Base-by-base conservation (phyloP, 2,113 vertebrate genomes). In the Rousettus leschenaultii region DNA sequence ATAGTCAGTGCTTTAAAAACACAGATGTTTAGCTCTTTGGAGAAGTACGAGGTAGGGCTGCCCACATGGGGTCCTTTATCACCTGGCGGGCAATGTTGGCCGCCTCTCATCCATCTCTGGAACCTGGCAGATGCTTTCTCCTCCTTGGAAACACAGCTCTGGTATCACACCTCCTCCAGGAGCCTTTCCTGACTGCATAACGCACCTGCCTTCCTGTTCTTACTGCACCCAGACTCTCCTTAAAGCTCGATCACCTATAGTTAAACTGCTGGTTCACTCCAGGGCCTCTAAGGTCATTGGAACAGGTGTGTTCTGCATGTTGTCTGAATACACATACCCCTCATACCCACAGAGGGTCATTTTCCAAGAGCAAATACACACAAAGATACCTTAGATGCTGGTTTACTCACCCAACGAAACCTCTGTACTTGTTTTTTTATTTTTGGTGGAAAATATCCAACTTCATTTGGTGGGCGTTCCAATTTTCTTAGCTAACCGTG, bases 361-460 rank as follows among this genome's bases (percentile, higher is more conserved):
- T 80, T 74, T 68, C 57, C 24, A 68, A 86, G 79, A 48, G 14
- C 45, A 55, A 4, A 53, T 5, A 18, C 26, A 40, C 63, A 16
- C 13, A 22, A 63, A 71, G 73, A 18, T 15, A 48, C 66, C 61
- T 53, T 16, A 92, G 94, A 51, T 43, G 33, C 74, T n/a, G 61
- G 43, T 28, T 40, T 21, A 59, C 92, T 38, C 51, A 13, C 75
- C 65, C 74, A 66, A 1, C 0, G 24, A 70, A 43, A 22, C 70
- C 66, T 75, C 0, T 55, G 53, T 45, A 3, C 74, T 65, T 35
- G 40, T 21, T 73, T 65, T 53, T 93, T 73, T 96, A 43, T 88
- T 96, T 97, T 89, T 94, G 77, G 28, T 96, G 93, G 96, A 95
- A 94, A 77, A 77, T 16, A 4, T 78, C 95, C 96, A 95, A 33